Conservation (phyloP, 2,888 invertebrate genomes). For the Megaustenia siamemsis region DNA sequence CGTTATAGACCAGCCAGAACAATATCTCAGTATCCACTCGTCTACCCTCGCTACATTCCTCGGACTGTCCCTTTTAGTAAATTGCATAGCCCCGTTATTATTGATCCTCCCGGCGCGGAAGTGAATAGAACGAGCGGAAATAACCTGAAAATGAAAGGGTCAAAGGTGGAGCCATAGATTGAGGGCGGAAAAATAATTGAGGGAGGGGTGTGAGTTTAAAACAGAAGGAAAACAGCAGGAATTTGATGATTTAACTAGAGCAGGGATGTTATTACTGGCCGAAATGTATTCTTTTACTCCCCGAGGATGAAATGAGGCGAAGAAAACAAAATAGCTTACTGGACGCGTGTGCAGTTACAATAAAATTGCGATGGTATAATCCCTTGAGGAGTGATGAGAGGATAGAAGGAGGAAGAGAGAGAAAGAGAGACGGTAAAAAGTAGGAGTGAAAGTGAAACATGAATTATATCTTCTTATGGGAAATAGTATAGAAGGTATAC, state of each 20-base stretch:
- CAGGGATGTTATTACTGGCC: not conserved
- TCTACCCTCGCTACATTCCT: not conserved
- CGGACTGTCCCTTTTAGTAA: slow-evolving; percentile 34
- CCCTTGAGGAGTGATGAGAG: not conserved
- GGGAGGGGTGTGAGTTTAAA: not conserved
- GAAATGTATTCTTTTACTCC: not conserved
- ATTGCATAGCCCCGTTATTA: slow-evolving; percentile 32
- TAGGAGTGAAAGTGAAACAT: no score
- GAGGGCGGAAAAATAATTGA: not conserved
- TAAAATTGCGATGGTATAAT: no score
- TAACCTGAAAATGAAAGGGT: slow-evolving; percentile 35
- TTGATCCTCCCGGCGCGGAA: slow-evolving; percentile 26
- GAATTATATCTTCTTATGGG: no score
- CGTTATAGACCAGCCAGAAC: not conserved
- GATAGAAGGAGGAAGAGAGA: not conserved
- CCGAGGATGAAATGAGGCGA: not conserved
- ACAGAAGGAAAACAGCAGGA: not conserved
- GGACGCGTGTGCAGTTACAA: no score
- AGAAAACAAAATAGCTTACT: no score
- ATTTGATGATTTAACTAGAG: not conserved
- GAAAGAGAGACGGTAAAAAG: not conserved
- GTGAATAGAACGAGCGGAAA: slow-evolving; percentile 32
- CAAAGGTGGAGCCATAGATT: slow-evolving; percentile 13
- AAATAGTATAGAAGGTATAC: no score
- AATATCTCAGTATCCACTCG: not conserved